These are phyloP conservation scores for Noctilio leporinus DNA, from an alignment of 2,113 vertebrate genomes.

Conservation along the genomic window DNA sequence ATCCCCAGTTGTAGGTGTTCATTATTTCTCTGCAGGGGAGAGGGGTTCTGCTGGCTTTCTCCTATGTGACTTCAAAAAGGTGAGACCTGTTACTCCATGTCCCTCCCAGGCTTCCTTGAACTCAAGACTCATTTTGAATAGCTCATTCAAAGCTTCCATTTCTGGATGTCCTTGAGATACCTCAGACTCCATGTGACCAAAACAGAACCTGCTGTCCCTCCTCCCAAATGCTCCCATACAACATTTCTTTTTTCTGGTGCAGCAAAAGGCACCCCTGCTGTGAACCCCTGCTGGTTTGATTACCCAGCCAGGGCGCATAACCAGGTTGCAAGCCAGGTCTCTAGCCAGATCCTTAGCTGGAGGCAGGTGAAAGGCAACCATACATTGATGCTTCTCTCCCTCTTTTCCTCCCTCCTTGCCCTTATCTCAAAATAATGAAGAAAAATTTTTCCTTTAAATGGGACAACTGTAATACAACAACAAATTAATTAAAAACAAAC, in stretches of 20 bases:
- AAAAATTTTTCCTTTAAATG: no score
- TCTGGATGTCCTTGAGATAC: not conserved
- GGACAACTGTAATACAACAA: no score
- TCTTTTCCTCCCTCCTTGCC: no score
- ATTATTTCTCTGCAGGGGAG: not conserved
- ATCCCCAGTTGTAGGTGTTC: not conserved
- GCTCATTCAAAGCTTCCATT: not conserved
- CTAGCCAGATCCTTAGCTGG: no score
- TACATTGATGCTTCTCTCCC: no score
- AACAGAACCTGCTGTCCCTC: not conserved
- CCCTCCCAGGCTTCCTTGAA: not conserved
- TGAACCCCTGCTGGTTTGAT: no score
- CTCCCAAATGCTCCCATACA: not conserved
- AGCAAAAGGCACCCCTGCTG: not conserved
- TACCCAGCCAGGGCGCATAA: no score
- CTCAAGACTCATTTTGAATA: not conserved
- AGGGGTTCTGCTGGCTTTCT: not conserved
- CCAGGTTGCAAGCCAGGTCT: no score
- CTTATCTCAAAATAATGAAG: no score
- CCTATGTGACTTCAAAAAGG: not conserved
- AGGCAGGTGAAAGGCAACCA: no score
- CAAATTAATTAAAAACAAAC: no score
- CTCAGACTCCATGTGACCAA: not conserved
- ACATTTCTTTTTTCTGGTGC: not conserved
- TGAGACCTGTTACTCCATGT: not conserved